Evolutionary conservation across 1,140 invertebrate species (phyloP).

Genomic region (Tetraneura akinire): DNA sequence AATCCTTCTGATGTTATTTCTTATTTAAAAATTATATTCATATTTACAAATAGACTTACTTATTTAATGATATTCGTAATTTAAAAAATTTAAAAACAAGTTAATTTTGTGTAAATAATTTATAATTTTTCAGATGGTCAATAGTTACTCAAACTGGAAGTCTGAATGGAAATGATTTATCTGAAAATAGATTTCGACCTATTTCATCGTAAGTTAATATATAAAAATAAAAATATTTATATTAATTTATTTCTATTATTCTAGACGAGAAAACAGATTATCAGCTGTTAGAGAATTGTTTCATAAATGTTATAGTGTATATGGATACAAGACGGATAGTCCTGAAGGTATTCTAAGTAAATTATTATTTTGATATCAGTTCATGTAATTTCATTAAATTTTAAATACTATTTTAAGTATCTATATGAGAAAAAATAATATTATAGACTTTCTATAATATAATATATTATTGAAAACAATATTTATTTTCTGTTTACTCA

Average conservation of each 20-base stretch:
- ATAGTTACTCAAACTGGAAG: constrained; percentile 41
- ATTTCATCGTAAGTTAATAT: constrained; percentile 38
- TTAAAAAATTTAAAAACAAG: too few relatives aligned
- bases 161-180: constrained; percentile 34
- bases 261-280: constrained; percentile 26
- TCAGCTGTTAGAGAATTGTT: constrained; percentile 32
- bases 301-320: constrained; percentile 39
- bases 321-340: background rate
- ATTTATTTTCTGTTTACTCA: background rate
- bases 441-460: background rate
- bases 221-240: background rate
- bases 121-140: constrained; percentile 8
- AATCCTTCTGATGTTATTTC: too few relatives aligned
- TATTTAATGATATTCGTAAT: too few relatives aligned
- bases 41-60: too few relatives aligned
- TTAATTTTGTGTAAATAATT: too few relatives aligned
- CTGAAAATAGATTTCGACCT: constrained; percentile 3
- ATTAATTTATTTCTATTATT: background rate
- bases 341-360: constrained; percentile 37
- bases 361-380: constrained; percentile 16
- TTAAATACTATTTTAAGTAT: background rate
- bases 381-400: background rate
- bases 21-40: too few relatives aligned
- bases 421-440: background rate
- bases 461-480: background rate